phyloP scores from a whole-genome alignment of 2,888 invertebrate genomes.

The Empis livida region DNA sequence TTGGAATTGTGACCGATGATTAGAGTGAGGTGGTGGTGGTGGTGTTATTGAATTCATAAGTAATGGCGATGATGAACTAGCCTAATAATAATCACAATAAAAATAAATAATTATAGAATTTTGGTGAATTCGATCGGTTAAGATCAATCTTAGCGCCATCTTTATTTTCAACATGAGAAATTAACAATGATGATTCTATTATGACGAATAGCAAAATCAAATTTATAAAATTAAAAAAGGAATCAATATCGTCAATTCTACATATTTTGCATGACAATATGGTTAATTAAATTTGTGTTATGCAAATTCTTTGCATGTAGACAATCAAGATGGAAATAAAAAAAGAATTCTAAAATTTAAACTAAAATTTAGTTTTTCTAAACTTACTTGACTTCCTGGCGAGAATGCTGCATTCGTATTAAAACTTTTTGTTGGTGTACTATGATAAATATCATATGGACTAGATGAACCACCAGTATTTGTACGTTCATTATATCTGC shows the following conservation, averaged over 20 bases:
- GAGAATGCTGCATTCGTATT: constrained; percentile 42
- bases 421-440: constrained; percentile 31
- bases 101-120: constrained; percentile 1
- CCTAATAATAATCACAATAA: constrained; percentile 18
- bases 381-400: constrained; percentile 46
- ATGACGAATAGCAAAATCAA: too few species aligned
- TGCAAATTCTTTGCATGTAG: too few species aligned
- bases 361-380: constrained; percentile 41
- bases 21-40: constrained; percentile 32
- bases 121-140: too few species aligned
- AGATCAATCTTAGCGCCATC: background rate
- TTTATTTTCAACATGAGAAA: background rate
- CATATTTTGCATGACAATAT: too few species aligned
- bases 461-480: constrained; percentile 28
- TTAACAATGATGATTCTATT: constrained; percentile 6
- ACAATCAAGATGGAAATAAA: too few species aligned
- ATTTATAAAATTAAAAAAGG: too few species aligned
- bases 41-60: constrained; percentile 35
- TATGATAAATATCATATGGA: constrained; percentile 34
- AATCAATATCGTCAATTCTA: too few species aligned
- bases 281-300: too few species aligned
- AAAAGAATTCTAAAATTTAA: constrained; percentile 38
- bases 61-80: constrained; percentile 43
- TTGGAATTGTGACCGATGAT: constrained; percentile 29
- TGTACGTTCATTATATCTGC: constrained; percentile 18